Base-by-base conservation (phyloP, 2,797 vertebrate species). In the Mus minutoides region DNA sequence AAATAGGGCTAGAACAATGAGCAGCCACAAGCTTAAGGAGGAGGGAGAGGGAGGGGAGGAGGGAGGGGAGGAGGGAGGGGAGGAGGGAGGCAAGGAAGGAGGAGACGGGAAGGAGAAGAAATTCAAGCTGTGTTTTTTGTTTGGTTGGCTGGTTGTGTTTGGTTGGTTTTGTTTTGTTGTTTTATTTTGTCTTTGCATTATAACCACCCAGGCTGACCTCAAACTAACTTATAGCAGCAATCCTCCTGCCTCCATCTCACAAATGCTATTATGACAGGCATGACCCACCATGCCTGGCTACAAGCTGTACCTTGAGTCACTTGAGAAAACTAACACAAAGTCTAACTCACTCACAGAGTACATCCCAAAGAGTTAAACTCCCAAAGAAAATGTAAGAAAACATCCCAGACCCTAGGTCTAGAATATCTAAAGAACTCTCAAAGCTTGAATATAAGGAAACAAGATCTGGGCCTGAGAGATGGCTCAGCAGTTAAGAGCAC, bases 401-500 rank as follows among this genome's bases (percentile, higher is more conserved):
- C 31, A 58, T 62, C 29, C 73, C 73, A 37, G 31, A 77, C 29
- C 22, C 31, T 24, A 4, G 4, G 67, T 43, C 84, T 56, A 75
- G 49, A 91, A 64, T 58, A 76, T 49, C 56, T 43, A 76, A 85
- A 94, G 49, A 91, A 40, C 24, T 34, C 62, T 91, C 84, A 82
- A 78, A 94, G 62, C 43, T 82, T 75, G 71, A 60, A 22, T 52
- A 69, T 52, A 83, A 77, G 34, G 60, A 91, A 96, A 78, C 8
- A 91, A 77, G 17, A 9, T 17, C 67, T 69, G n/a, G 69, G n/a
- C n/a, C 37, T 17, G 69, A 71, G 69, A 71, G 69, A 71, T 37
- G n/a, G n/a, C 69, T 71, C 69, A 21, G 69, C n/a, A 4, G 69
- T 21, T 37, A 71, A 71, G 69, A 37, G 69, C 69, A 37, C n/a